Conservation (phyloP, 1,140 invertebrate genomes). For the Trichoplusia ni region DNA sequence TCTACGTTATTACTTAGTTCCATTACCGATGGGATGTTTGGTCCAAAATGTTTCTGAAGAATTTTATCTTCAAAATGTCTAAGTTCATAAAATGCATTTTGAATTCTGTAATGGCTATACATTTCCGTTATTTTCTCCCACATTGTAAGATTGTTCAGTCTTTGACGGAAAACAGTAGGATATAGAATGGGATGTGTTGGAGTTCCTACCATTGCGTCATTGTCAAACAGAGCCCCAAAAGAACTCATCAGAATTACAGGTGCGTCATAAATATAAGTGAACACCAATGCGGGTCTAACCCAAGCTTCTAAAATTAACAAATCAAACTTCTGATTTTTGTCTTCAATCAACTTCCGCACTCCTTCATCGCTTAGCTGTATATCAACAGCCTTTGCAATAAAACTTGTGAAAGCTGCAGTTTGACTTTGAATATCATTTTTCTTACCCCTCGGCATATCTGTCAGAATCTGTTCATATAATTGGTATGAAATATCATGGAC, state of each 20-base stretch:
- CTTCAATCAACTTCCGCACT: constrained; percentile 47
- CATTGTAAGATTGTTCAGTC: constrained; percentile 33
- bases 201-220: neutral
- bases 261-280: neutral
- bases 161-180: constrained; percentile 54
- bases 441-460: no score
- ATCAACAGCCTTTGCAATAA: neutral
- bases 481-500: no score
- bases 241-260: neutral
- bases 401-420: no score
- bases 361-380: constrained; percentile 39
- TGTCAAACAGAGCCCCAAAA: neutral
- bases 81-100: neutral
- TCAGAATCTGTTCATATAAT: no score
- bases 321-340: constrained; percentile 48
- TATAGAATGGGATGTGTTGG: constrained; percentile 66
- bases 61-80: constrained; percentile 22
- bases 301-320: constrained; percentile 52
- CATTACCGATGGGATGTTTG: constrained; percentile 54
- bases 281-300: neutral
- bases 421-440: neutral
- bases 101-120: constrained; percentile 31
- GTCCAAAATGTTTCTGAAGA: constrained; percentile 53
- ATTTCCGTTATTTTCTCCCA: constrained; percentile 50
- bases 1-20: constrained; percentile 75